Evolutionary conservation across 2,797 vertebrate genomes (phyloP).

Genomic region (Amazona finschi): DNA sequence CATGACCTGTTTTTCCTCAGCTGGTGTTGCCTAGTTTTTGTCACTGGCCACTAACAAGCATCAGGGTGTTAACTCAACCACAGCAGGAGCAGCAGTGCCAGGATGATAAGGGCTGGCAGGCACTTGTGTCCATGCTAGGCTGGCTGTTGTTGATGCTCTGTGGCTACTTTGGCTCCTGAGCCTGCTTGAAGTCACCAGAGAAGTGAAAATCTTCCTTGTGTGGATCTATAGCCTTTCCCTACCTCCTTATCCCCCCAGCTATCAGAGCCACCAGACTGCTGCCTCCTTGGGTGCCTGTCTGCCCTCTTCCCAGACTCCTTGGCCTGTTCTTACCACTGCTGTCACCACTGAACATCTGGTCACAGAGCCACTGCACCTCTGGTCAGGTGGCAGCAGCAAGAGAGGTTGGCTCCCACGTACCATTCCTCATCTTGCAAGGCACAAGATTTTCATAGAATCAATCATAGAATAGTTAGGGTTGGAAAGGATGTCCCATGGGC

Average conservation of each 20-base stretch:
- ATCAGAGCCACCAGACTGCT: background rate
- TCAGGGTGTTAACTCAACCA: accelerated
- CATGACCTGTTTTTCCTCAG: background rate
- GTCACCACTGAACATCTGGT: background rate
- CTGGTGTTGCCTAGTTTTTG: background rate
- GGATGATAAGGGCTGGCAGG: background rate
- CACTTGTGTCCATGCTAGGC: background rate
- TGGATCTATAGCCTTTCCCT: background rate
- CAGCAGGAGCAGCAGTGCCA: background rate
- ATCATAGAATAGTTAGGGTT: too few species aligned
- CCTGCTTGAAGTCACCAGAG: background rate
- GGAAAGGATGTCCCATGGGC: too few species aligned
- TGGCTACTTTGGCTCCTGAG: background rate
- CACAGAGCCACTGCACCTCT: background rate
- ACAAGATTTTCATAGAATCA: background rate
- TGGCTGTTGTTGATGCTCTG: background rate
- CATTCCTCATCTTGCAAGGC: background rate
- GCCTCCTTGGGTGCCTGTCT: background rate
- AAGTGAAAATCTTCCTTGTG: background rate
- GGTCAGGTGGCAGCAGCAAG: background rate
- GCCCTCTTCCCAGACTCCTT: background rate
- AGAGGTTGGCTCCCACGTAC: accelerated
- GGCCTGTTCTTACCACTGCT: background rate
- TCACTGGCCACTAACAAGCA: background rate
- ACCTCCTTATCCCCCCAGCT: background rate